Evolutionary conservation across 2,113 vertebrate genomes (phyloP), one percentile per base, ranked within the genome.

Genomic region (Phylloscopus trochilus): DNA sequence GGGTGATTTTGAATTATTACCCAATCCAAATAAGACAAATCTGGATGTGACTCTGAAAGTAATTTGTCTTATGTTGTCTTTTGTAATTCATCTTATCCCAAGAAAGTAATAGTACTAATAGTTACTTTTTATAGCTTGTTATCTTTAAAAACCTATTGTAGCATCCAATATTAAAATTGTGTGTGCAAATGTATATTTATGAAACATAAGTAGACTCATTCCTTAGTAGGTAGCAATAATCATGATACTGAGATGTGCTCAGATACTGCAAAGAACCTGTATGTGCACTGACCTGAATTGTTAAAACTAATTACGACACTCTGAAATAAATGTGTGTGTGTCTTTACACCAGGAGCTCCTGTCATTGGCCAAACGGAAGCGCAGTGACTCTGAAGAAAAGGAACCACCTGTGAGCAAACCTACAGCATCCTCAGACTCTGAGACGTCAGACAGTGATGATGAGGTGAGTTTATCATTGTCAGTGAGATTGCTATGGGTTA

Each of bases 361-460:
- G 93, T 99, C 99, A 27, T 96, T 99, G 97, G 99, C 99, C 21
- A 99, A 99, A 93, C 98, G 99, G 93, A 99, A 99, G 95, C 98
- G 99, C 75, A 99, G 99, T 64, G 99, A 99, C 94, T 99, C 99
- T 6, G 99, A 99, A 72, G 99, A 99, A 59, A 99, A 99, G 93
- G 99, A 99, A 73, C 98, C 98, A 28, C 99, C 99, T 41, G 98
- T 98, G 83, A 99, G 98, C 97, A 99, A 99, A 96, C 99, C 99
- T 88, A 98, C 99, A 51, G 99, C 99, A 15, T 99, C 99, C 7
- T 99, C 99, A 66, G 99, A 99, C 97, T 99, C 99, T 0, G 99
- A 99, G 95, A 99, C 99, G 0, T 99, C 99, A 1, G 99, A 99
- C 97, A 99, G 99, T 23, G 99, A 99, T 11, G 99, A 99, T 92